Base-by-base conservation (phyloP, 2,113 vertebrate species). In the Cairina moschata region DNA sequence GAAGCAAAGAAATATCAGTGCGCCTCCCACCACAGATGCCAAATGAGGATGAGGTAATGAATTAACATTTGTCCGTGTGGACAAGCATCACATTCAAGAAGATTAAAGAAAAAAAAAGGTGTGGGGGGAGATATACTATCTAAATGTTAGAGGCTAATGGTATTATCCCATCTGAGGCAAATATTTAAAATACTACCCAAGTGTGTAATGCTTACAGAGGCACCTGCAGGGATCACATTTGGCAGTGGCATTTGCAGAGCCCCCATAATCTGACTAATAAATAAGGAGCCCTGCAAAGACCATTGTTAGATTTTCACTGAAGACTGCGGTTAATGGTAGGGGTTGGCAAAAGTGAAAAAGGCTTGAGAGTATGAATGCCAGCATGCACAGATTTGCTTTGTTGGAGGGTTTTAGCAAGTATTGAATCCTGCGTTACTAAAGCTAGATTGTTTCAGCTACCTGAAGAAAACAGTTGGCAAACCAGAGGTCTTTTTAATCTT, bases 1-100 rank as follows among this genome's bases (percentile, higher is more conserved):
- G 91, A 90, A 93, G 54, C 31, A 58, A 88, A 91, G 69, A 95
- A n/a, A 7, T 46, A 12, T 48, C 75, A 74, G 12, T 66, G 46
- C 42, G 3, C 38, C 40, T 50, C 58, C 60, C 74, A 79, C 74
- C 83, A 36, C 86, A 52, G 15, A 55, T 17, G 72, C 80, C 60
- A 34, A 94, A 93, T 66, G 92, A 96, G 62, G 95, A 96, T 17
- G 38, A 97, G 96, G 97, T 97, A 96, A 84, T 31, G 46, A 95
- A 68, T 62, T 91, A 84, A 74, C 54, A 66, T 88, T 86, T 94
- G 76, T 91, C 84, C 38, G 11, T 63, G 48, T 71, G 69, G 34
- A 60, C 75, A 80, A 83, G 50, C 31, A 59, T 69, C 29, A 59
- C 60, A 59, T 95, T 87, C 76, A 68, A 88, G 88, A 38, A 83